Percentiles rank a stretch among this genome's conserved stretches.
These are phyloP conservation scores for Chelon auratus DNA, from an alignment of 2,797 vertebrate species.

Conservation along the genomic window DNA sequence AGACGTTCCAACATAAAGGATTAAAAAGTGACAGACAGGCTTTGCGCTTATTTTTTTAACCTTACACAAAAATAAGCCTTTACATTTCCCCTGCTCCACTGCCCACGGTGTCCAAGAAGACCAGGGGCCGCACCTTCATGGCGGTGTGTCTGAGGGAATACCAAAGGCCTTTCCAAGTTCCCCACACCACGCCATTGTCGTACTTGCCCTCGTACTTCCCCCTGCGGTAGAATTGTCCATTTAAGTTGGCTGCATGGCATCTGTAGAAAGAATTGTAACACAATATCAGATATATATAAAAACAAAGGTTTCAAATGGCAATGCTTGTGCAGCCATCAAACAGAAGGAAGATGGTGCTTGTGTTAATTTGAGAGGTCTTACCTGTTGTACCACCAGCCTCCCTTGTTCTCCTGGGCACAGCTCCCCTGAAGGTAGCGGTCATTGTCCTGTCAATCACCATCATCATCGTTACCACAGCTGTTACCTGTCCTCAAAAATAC, in stretches of 20 bases:
- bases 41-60: background rate
- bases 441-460: conserved; percentile 81
- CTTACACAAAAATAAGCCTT: conserved; percentile 7
- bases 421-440: conserved; percentile 89
- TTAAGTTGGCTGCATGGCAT: conserved; percentile 91
- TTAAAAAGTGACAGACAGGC: conserved; percentile 22
- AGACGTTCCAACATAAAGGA: conserved; percentile 36
- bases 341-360: background rate
- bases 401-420: conserved; percentile 89
- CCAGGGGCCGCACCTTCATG: conserved; percentile 89
- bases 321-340: background rate
- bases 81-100: conserved; percentile 86
- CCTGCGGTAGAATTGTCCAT: conserved; percentile 87
- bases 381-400: conserved; percentile 97
- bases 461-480: background rate
- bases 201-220: conserved; percentile 84
- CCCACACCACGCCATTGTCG: conserved; percentile 91
- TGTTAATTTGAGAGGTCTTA: conserved; percentile 57
- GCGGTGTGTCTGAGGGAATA: conserved; percentile 90
- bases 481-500: background rate
- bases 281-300: background rate
- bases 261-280: conserved; percentile 64
- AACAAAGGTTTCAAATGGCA: background rate
- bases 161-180: conserved; percentile 90
- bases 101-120: conserved; percentile 83